Base-by-base conservation (phyloP, 1,140 invertebrate species). In the Dolichoris vasculosae region DNA sequence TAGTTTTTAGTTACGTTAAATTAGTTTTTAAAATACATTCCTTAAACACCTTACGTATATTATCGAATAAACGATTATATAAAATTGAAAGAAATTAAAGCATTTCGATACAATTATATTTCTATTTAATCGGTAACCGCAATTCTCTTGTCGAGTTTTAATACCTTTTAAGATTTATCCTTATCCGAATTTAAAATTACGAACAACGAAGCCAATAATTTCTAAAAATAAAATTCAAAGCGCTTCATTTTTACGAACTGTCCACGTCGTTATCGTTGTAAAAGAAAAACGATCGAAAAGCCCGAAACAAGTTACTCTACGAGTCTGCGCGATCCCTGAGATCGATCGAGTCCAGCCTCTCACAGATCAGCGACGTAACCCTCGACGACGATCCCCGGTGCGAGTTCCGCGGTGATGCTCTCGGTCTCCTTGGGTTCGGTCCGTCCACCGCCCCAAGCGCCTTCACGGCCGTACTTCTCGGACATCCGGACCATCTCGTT, bases 321-420 rank as follows among this genome's bases (percentile, higher is more conserved):
- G n/a, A n/a, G n/a, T n/a, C n/a, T n/a, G n/a, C n/a, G n/a, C n/a
- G n/a, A n/a, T n/a, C n/a, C n/a, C n/a, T n/a, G 30, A 26, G 1
- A 7, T 2, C 4, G 30, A 38, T 4, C 23, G 8, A 43, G 20
- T 26, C 55, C 2, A 26, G 38, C 0, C 23, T 73, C 64, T 95
- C 94, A 96, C 87, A 96, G 93, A 89, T 96, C 95, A 30, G 94
- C 94, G 30, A 95, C 95, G 71, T 94, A 93, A n/a, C 96, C 96
- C 90, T 96, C 94, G 35, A 96, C 91, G 64, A 94, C 94, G 75
- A 96, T 94, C 11, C 96, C 96, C 0, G 95, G 95, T 17, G 95
- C 95, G 78, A 96, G 90, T 90, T 96, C 94, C 83, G 92, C 90
- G 7, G 91, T 93, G 35, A 93, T 84, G 48, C 92, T 91, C 48